Percentiles rank a stretch among this genome's conserved stretches.
Conservation (phyloP, 2,113 vertebrate genomes). For the Periophthalmodon schlosseri region DNA sequence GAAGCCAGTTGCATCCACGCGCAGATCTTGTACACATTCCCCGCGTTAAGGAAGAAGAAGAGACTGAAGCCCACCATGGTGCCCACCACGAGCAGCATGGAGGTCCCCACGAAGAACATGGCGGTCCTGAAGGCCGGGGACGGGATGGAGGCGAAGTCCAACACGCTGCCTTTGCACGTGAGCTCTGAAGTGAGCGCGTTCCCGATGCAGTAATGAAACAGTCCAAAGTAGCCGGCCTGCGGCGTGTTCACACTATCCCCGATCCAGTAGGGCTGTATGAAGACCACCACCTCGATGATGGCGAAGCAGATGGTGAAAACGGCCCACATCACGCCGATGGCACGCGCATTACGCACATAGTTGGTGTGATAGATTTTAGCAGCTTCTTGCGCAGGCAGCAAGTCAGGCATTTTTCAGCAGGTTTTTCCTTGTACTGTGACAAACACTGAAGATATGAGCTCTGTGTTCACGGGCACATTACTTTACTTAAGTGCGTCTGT, state of each 20-base stretch:
- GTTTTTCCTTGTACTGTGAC: neutral
- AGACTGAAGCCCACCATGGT: constrained; percentile 90
- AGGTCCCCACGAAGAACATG: constrained; percentile 91
- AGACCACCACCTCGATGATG: constrained; percentile 90
- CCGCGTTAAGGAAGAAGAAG: constrained; percentile 93
- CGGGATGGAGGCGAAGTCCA: constrained; percentile 91
- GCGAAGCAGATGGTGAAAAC: constrained; percentile 94
- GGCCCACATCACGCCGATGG: constrained; percentile 93
- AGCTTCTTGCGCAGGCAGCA: constrained; percentile 93
- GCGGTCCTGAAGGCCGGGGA: constrained; percentile 94
- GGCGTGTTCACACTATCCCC: constrained; percentile 95
- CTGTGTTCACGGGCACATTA: neutral
- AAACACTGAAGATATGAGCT: too few relatives aligned
- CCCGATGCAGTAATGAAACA: constrained; percentile 95
- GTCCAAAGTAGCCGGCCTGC: constrained; percentile 94
- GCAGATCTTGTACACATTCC: constrained; percentile 92
- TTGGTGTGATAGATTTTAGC: constrained; percentile 97
- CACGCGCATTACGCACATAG: constrained; percentile 92
- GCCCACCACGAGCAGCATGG: constrained; percentile 91
- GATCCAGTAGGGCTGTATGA: constrained; percentile 98
- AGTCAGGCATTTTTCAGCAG: constrained; percentile 73
- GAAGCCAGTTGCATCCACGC: constrained; percentile 96
- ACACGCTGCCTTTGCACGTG: constrained; percentile 88
- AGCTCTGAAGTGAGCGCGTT: constrained; percentile 93
- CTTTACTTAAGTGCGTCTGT: neutral